phyloP scores from a whole-genome alignment of 2,888 invertebrate genomes.

The Caradrina clavipalpis region DNA sequence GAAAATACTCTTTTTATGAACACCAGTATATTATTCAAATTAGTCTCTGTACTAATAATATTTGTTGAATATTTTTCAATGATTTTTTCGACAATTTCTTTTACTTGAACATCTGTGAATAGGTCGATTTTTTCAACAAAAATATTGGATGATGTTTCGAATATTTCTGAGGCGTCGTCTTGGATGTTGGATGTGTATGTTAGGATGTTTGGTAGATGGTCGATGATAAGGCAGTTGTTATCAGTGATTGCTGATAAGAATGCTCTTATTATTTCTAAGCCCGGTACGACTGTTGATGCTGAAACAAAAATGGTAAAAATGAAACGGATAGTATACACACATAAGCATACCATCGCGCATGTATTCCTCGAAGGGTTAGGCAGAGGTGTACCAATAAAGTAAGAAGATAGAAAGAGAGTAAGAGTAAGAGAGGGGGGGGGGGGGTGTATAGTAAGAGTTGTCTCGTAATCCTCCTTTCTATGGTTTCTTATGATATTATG shows the following conservation, averaged over 20 bases:
- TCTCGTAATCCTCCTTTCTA: too few species aligned
- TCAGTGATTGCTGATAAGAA: constrained; percentile 70
- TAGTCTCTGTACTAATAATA: constrained; percentile 10
- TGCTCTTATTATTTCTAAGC: constrained; percentile 71
- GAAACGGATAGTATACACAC: too few species aligned
- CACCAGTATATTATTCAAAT: constrained; percentile 49
- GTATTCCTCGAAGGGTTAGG: too few species aligned
- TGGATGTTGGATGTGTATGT: constrained; percentile 61
- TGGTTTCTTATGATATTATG: too few species aligned
- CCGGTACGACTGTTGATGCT: constrained; percentile 68
- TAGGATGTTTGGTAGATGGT: constrained; percentile 69
- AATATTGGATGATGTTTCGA: constrained; percentile 66
- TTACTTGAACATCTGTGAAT: constrained; percentile 59
- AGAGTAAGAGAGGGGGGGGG: too few species aligned
- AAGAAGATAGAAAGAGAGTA: too few species aligned
- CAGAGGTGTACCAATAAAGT: too few species aligned
- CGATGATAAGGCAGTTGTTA: constrained; percentile 69
- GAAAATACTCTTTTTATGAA: constrained; percentile 25
- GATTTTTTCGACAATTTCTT: constrained; percentile 29
- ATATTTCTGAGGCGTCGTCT: constrained; percentile 60
- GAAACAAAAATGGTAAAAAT: constrained; percentile 56
- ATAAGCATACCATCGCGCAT: too few species aligned
- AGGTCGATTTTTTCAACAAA: constrained; percentile 74
- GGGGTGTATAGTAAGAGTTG: too few species aligned
- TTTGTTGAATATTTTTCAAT: constrained; percentile 15